Evolutionary conservation across 1,140 invertebrate genomes (phyloP), one percentile per base, ranked within the genome.

Genomic region (Drosophila kohkoa): DNA sequence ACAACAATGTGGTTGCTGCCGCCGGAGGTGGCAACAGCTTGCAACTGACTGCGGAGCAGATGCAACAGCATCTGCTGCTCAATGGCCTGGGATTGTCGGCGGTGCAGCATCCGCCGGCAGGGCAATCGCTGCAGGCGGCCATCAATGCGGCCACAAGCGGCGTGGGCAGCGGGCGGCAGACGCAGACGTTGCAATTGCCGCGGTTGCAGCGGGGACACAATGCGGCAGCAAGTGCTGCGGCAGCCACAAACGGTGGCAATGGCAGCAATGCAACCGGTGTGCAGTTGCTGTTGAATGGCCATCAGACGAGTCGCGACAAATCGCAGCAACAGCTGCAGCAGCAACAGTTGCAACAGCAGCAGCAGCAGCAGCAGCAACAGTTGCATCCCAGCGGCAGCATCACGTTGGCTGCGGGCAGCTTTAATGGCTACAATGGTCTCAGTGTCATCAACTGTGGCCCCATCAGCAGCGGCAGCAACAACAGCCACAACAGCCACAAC

Each of bases 31-130:
- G 13, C n/a, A 35, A n/a, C 15, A 62, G 28, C 25, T 38, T 86
- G 43, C 81, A 68, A 3, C 68, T 89, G 6, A 82, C 81, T 0
- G 75, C 87, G 11, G 90, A 92, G 62, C 90, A 91, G 49, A 65
- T 82, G 30, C 71, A 90, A 6, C 90, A 91, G 38, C 90, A 92
- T 49, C 41, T 90, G 65, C 52, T 92, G 3, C 63, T 92, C 0
- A 92, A 89, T 15, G 87, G 87, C 2, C 54, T 92, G 0, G 90
- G 90, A 0, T 20, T 92, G 35, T 90, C 87, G 20, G 90, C 90
- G 0, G 90, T 92, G 5, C 82, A 75, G 8, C 73, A 91, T 74
- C 77, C 72, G 7, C 62, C 82, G 7, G 45, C 76, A 3, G 20
- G 20, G 6, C 68, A 88, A 6, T 45, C 77, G 0, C 55, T 87